A percentile compares a stretch with the other conserved stretches of the same genome.
These are phyloP conservation scores for Anolis carolinensis DNA, from an alignment of 2,113 vertebrate genomes.

Conservation along the genomic window DNA sequence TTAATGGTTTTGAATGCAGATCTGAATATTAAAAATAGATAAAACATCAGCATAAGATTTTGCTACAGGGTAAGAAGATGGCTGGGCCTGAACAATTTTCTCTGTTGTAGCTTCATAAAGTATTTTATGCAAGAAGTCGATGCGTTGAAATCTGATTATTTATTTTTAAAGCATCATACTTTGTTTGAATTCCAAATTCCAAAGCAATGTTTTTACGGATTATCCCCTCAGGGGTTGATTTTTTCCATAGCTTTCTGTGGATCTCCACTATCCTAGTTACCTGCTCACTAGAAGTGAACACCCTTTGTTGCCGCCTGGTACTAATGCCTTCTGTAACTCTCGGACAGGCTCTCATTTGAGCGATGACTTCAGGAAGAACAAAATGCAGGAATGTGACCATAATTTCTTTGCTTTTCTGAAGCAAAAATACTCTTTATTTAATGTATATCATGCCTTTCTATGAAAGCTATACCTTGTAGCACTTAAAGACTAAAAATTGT, in stretches of 20 bases:
- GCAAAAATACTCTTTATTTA: too few species aligned
- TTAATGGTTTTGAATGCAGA: not conserved
- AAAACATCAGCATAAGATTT: not conserved
- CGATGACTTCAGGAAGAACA: not conserved
- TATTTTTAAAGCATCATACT: not conserved
- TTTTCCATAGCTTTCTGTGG: not conserved
- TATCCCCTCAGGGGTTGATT: not conserved
- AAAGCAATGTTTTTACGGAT: not conserved
- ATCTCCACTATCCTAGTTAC: not conserved
- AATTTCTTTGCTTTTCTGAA: too few species aligned
- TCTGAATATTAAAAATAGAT: slow-evolving; percentile 7
- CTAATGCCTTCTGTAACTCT: not conserved
- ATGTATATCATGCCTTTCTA: too few species aligned
- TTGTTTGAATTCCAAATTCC: not conserved
- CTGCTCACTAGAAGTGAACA: not conserved
- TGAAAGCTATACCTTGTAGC: too few species aligned
- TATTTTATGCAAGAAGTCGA: not conserved
- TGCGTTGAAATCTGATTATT: not conserved
- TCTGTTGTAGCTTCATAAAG: not conserved
- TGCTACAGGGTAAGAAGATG: not conserved
- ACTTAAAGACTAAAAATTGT: too few species aligned
- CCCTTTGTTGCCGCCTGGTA: not conserved
- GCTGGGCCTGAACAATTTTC: not conserved
- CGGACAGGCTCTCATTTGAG: not conserved
- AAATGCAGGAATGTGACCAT: not conserved